A percentile compares a stretch with the other conserved stretches of the same genome.
Evolutionary conservation across 2,797 vertebrate genomes (phyloP).

Genomic region (Sternarchorhynchus goeldii): DNA sequence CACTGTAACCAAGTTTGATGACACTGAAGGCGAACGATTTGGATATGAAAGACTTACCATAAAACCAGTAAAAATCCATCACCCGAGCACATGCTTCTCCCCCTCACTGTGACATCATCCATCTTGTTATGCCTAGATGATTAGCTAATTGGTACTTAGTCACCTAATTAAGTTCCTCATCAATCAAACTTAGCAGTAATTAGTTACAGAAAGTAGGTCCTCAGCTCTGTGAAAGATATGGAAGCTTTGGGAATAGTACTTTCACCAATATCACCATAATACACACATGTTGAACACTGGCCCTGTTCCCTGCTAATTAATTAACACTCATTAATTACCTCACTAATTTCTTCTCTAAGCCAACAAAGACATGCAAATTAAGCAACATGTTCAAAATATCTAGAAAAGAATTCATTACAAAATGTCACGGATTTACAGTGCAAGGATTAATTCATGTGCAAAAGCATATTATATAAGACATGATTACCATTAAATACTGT

Average conservation of each 20-base stretch:
- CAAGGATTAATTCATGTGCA: too few relatives aligned
- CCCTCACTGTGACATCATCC: constrained; percentile 35
- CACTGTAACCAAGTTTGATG: too few relatives aligned
- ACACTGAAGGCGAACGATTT: background rate
- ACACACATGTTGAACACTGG: constrained; percentile 25
- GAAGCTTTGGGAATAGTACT: constrained; percentile 37
- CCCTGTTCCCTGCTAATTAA: constrained; percentile 32
- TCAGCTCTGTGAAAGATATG: constrained; percentile 32
- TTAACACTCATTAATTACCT: constrained; percentile 46
- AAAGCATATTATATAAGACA: background rate
- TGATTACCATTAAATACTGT: constrained; percentile 8
- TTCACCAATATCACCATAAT: constrained; percentile 18
- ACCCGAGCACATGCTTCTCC: constrained; percentile 26
- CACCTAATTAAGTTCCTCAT: constrained; percentile 54
- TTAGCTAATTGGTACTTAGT: constrained; percentile 47
- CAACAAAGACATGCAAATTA: constrained; percentile 44
- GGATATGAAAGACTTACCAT: constrained; percentile 28
- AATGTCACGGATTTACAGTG: too few relatives aligned
- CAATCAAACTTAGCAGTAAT: constrained; percentile 54
- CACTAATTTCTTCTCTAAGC: constrained; percentile 27
- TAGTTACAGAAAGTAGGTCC: constrained; percentile 43
- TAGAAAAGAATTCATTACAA: constrained; percentile 10
- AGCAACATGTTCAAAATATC: constrained; percentile 23
- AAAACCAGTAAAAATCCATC: constrained; percentile 19
- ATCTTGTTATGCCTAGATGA: constrained; percentile 38